Base-by-base conservation (phyloP, 2,113 vertebrate species). In the Podilymbus podiceps region DNA sequence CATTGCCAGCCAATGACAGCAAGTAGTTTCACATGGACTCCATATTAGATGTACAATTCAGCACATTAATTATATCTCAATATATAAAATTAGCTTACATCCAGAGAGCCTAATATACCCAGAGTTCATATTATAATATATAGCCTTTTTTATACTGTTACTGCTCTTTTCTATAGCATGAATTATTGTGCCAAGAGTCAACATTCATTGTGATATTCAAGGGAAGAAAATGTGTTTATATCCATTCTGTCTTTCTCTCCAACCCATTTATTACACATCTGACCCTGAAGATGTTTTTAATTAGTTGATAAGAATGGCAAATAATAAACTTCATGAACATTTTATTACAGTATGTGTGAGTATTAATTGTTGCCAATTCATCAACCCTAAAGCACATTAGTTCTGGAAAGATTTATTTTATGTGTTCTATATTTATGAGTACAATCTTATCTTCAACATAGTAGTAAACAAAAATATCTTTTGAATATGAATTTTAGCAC, bases 251-350 rank as follows among this genome's bases (percentile, higher is more conserved):
- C 87, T 94, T 95, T 86, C 88, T 96, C 71, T 96, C 86, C 89
- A 96, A 82, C 49, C 53, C 82, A 94, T 97, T 97, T 96, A 97
- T 96, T 97, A 92, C 85, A 96, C 88, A 95, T 93, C 59, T 33
- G 30, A 91, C 95, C 95, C 96, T 97, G 96, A 96, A 98, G 96
- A 97, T 95, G 87, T 97, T 97, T 98, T 96, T 97, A 97, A 98
- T 97, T 97, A 97, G 94, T 88, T 97, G 93, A 95, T 97, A 96
- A 96, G 94, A 96, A 92, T 83, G 71, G 93, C 77, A 97, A 98
- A 97, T 90, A 96, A 96, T 95, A 97, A 96, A 97, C 77, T 95
- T 97, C 88, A 95, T 86, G 88, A 97, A 97, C 86, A 96, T 95
- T 97, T 98, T 95, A 97, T 97, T 98, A 94, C 47, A 84, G 20